phyloP scores from a whole-genome alignment of 53 echinoderm and acorn worm genomes.

The Temnopleurus reevesii region DNA sequence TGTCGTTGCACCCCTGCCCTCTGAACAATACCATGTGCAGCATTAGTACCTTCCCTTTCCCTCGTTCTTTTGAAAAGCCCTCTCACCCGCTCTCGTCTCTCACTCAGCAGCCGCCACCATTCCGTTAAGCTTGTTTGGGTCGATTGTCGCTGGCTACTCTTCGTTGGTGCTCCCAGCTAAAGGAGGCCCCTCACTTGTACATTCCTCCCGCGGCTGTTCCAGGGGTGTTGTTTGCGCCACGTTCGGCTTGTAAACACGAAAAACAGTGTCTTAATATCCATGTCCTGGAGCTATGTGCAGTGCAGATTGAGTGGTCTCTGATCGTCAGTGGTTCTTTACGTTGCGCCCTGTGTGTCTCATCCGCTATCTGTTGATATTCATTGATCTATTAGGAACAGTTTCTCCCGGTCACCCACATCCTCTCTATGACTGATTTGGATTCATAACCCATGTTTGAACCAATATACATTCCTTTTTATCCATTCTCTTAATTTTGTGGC shows the following conservation, averaged over 20 bases:
- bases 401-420: no score
- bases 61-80: conserved; percentile 16
- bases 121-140: conserved; percentile 25
- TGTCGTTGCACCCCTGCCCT: not conserved
- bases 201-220: not conserved
- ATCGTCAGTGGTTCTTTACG: not conserved
- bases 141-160: not conserved
- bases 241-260: conserved; percentile 35
- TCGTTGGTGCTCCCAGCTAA: not conserved
- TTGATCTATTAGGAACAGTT: not conserved
- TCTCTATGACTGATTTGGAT: no score
- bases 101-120: not conserved
- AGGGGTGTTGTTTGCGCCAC: conserved; percentile 31
- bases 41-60: conserved; percentile 22
- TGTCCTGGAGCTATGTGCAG: conserved; percentile 46
- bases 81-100: not conserved
- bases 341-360: not conserved
- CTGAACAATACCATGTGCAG: conserved; percentile 32
- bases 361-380: not conserved
- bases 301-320: no score
- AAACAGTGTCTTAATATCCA: conserved; percentile 7
- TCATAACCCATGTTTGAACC: no score
- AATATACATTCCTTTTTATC: no score
- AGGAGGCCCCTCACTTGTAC: not conserved
- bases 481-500: no score